A percentile compares a stretch with the other conserved stretches of the same genome.
Evolutionary conservation across 2,113 vertebrate genomes (phyloP).

Genomic region (Platysteira castanea): DNA sequence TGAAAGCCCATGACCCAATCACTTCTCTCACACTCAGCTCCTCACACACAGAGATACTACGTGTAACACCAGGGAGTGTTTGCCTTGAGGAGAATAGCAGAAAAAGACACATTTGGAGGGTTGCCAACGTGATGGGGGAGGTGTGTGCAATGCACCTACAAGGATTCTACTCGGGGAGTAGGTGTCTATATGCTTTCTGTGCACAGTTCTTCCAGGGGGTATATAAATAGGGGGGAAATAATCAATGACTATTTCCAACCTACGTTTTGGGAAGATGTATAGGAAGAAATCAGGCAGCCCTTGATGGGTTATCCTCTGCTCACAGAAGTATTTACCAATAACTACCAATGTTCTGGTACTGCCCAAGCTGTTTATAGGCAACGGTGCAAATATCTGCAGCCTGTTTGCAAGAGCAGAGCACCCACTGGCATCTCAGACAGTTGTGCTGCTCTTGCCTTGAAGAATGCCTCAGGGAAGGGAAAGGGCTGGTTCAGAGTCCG

Average conservation of each 20-base stretch:
- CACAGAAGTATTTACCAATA: not conserved
- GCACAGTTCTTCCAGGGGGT: not conserved
- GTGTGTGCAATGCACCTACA: not conserved
- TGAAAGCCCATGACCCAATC: not conserved
- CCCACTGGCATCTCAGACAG: accelerated
- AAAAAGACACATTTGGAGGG: not conserved
- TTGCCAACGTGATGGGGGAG: accelerated
- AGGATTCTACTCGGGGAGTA: not conserved
- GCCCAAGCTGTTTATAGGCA: not conserved
- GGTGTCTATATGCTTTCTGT: not conserved
- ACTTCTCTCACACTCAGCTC: not conserved
- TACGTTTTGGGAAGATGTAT: not conserved
- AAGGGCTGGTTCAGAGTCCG: not conserved
- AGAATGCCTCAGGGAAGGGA: not conserved
- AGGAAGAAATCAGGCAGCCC: not conserved
- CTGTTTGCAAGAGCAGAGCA: not conserved
- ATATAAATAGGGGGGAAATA: not conserved
- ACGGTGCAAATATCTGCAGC: not conserved
- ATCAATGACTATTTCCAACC: not conserved
- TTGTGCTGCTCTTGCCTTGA: not conserved
- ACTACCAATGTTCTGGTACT: not conserved
- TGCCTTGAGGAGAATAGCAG: not conserved
- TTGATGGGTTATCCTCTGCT: not conserved
- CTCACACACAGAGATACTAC: not conserved
- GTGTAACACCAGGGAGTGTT: accelerated